Evolutionary conservation across 1,140 invertebrate species (phyloP).

Genomic region (Panagrolaimus sp.): DNA sequence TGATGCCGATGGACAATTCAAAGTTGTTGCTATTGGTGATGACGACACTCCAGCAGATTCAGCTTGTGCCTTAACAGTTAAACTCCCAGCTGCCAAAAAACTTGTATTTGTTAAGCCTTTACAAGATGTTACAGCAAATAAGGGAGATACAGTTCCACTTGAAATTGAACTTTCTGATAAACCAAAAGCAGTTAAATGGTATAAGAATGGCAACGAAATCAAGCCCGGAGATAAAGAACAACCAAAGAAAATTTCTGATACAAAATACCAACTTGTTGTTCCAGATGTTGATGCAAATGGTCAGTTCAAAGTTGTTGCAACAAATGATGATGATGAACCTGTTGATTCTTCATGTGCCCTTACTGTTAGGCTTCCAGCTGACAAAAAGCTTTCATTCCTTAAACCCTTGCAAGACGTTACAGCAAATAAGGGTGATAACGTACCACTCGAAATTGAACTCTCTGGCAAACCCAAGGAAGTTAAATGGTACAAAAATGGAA

Average conservation of each 20-base stretch:
- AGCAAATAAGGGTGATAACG: conserved; percentile 59
- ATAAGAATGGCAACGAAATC: conserved; percentile 56
- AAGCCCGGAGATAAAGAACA: conserved; percentile 34
- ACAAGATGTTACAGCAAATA: conserved; percentile 58
- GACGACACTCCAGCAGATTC: conserved; percentile 12
- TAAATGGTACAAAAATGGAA: conserved; percentile 56
- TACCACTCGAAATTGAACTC: conserved; percentile 60
- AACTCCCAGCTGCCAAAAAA: conserved; percentile 29
- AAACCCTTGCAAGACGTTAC: conserved; percentile 11
- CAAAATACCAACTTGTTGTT: conserved; percentile 32
- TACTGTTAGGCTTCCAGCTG: conserved; percentile 57
- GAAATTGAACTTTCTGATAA: conserved; percentile 66
- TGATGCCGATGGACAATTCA: conserved; percentile 38
- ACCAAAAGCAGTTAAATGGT: conserved; percentile 59
- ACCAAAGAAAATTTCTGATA: conserved; percentile 25
- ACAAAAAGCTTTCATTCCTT: conserved; percentile 22
- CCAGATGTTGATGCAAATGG: conserved; percentile 36
- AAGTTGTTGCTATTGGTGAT: conserved; percentile 59
- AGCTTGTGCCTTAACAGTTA: conserved; percentile 23
- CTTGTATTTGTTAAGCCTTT: conserved; percentile 7
- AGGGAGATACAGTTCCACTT: conserved; percentile 24
- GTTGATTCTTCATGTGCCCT: conserved; percentile 59
- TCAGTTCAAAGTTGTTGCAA: conserved; percentile 54
- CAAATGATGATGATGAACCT: conserved; percentile 69
- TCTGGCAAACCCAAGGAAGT: conserved; percentile 65